These are phyloP conservation scores for Corbicula japonica DNA, from an alignment of 2,888 invertebrate genomes.

Conservation along the genomic window DNA sequence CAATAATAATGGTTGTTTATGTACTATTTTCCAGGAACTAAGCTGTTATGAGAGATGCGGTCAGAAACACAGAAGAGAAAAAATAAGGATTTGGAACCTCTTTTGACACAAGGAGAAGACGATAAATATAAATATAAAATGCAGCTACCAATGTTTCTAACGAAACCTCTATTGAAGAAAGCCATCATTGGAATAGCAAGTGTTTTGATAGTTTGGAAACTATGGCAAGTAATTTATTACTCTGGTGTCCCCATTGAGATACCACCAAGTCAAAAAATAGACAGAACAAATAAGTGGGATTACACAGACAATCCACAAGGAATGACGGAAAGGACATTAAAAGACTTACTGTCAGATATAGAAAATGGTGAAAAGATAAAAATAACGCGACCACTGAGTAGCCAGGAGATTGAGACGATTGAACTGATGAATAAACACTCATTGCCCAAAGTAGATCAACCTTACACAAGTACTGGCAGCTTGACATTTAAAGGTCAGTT, in stretches of 20 bases:
- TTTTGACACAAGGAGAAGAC: constrained; percentile 7
- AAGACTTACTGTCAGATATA: constrained; percentile 16
- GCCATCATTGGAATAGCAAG: neutral
- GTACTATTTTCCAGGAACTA: too few relatives aligned
- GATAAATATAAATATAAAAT: constrained; percentile 9
- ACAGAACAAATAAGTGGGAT: constrained; percentile 1
- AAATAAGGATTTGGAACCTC: neutral
- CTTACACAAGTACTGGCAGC: constrained; percentile 61
- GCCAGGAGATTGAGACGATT: constrained; percentile 5
- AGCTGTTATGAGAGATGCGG: too few relatives aligned
- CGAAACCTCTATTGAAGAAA: constrained; percentile 6
- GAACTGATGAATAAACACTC: neutral
- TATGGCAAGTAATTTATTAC: constrained; percentile 6
- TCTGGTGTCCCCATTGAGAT: neutral
- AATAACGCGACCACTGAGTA: neutral
- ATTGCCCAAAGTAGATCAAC: constrained; percentile 20
- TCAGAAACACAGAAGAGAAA: constrained; percentile 27
- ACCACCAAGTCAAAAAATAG: constrained; percentile 7
- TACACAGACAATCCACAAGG: constrained; percentile 26
- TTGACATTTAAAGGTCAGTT: too few relatives aligned
- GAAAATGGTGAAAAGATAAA: neutral
- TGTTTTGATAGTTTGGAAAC: constrained; percentile 1
- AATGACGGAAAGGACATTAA: constrained; percentile 3
- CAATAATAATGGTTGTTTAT: too few relatives aligned
- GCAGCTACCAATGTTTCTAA: neutral